Conservation (phyloP, 2,113 vertebrate genomes). For the Miniopterus natalensis region DNA sequence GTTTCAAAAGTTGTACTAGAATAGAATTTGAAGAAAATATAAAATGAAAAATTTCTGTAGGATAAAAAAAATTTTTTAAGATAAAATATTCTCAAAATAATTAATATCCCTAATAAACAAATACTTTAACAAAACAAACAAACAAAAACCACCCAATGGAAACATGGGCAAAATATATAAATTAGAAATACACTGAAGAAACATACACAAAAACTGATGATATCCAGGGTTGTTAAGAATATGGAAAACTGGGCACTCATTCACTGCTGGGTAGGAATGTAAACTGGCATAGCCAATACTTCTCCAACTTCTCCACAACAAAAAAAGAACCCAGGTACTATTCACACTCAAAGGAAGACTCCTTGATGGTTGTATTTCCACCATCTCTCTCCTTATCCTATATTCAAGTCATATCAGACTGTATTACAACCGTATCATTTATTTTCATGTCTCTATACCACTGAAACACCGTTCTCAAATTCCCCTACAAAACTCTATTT, state of each 20-base stretch:
- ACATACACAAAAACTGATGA: background rate
- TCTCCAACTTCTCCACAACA: background rate
- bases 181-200: constrained; percentile 12
- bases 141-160: background rate
- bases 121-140: constrained; percentile 6
- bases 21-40: background rate
- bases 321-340: background rate
- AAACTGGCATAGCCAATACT: background rate
- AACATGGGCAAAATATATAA: constrained; percentile 34
- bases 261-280: background rate
- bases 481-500: constrained; percentile 22
- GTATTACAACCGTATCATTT: background rate
- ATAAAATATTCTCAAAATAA: constrained; percentile 61
- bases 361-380: background rate
- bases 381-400: background rate
- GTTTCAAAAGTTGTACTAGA: constrained; percentile 31
- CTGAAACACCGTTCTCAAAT: background rate
- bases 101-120: constrained; percentile 12
- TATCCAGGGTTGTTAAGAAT: background rate
- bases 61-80: constrained; percentile 60
- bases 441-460: background rate
- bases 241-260: background rate
- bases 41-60: constrained; percentile 30
- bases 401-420: background rate
- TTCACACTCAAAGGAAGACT: constrained; percentile 5